Evolutionary conservation across 2,113 vertebrate species (phyloP), one percentile per base, ranked within the genome.

Genomic region (Lepus americanus): DNA sequence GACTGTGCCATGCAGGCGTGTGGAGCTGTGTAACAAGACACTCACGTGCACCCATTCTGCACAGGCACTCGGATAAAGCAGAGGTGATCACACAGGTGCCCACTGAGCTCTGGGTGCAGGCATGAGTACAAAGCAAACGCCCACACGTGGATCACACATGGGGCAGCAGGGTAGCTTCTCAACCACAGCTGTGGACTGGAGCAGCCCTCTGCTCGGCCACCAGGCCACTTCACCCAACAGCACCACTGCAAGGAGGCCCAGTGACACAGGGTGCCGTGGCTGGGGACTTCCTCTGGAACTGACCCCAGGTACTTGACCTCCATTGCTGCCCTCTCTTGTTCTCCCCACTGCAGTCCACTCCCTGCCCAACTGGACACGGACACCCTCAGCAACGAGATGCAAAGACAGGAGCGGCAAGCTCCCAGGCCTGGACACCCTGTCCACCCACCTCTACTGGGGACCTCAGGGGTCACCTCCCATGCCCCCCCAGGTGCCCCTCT

Each of bases 1-100:
- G 2, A 33, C 0, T 9, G 3, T 6, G 33, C 12, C 2, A 3
- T 13, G 64, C 70, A 20, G 55, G 8, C 4, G 0, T 5, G 0
- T 23, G 44, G 44, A 44, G 44, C 44, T 44, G 44, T 44, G 44
- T 44, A 44, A 44, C 44, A 7, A 44, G 44, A 44, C 20, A 25
- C 61, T 1, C 36, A 12, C 23, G 22, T 77, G 29, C 51, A 17
- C 20, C 36, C 61, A 1, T 3, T 29, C 79, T 19, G 74, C 74
- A 44, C 27, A 39, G 70, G 61, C 83, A 39, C 29, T 73, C 72
- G 9, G 82, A 14, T 12, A 13, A 63, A 20, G 61, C 67, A 31
- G 3, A 1, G 0, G 33, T 53, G 53, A 4, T 8, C 10, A 16
- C 10, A 1, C 4, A 31, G 84, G 72, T 81, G 85, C 63, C 44